Evolutionary conservation across 1,140 invertebrate genomes (phyloP).

Genomic region (Colletes gigas): DNA sequence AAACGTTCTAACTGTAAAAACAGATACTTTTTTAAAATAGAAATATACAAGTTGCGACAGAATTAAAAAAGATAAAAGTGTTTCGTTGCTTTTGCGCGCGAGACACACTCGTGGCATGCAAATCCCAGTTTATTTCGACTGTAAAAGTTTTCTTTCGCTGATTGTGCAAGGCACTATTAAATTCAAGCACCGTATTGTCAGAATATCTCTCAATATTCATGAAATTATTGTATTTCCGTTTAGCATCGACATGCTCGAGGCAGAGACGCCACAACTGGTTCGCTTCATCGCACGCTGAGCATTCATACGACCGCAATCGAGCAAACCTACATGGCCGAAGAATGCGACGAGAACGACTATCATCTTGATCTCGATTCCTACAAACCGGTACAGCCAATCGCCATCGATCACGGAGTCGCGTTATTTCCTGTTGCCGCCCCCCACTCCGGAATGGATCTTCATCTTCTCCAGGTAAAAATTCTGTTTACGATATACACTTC

Average conservation of each 20-base stretch:
- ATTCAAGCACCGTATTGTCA: not conserved
- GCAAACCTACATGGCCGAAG: slow-evolving; percentile 81
- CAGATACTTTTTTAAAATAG: no score
- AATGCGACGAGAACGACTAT: slow-evolving; percentile 84
- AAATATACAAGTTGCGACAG: no score
- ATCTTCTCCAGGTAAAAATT: slow-evolving; percentile 86
- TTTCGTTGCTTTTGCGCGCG: no score
- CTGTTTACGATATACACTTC: not conserved
- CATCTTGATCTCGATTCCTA: slow-evolving; percentile 89
- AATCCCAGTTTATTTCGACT: no score
- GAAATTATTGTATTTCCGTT: slow-evolving; percentile 80
- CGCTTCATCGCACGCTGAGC: slow-evolving; percentile 77
- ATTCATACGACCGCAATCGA: slow-evolving; percentile 82
- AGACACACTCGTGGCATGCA: no score
- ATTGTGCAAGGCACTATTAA: not conserved
- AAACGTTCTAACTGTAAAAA: no score
- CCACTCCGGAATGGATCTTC: slow-evolving; percentile 87
- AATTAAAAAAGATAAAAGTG: no score
- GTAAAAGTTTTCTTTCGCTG: not conserved
- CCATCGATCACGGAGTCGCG: slow-evolving; percentile 93
- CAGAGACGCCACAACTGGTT: slow-evolving; percentile 79
- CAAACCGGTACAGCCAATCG: slow-evolving; percentile 91
- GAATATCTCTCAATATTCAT: slow-evolving; percentile 51
- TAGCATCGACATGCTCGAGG: slow-evolving; percentile 86
- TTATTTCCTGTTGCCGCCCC: slow-evolving; percentile 87